Conservation (phyloP, 2,888 invertebrate genomes). For the Apeira syringaria region DNA sequence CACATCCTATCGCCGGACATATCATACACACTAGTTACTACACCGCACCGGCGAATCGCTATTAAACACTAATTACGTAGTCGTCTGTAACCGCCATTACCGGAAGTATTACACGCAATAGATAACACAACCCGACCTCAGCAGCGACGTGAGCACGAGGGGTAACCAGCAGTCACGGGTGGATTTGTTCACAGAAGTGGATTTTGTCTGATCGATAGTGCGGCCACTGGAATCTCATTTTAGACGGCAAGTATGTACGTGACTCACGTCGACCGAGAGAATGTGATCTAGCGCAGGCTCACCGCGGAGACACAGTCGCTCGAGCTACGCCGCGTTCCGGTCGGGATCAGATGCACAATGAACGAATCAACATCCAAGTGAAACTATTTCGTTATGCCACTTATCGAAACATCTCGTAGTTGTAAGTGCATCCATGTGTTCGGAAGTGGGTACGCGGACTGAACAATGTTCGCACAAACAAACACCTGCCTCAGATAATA, state of each 20-base stretch:
- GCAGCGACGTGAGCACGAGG: background rate
- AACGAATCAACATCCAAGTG: slow-evolving; percentile 16
- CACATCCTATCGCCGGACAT: slow-evolving; percentile 42
- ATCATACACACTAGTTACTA: background rate
- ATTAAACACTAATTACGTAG: slow-evolving; percentile 30
- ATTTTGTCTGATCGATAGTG: slow-evolving; percentile 11
- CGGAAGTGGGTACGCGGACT: slow-evolving; percentile 9
- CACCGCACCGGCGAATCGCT: slow-evolving; percentile 38
- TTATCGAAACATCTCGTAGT: slow-evolving; percentile 8
- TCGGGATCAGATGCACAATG: slow-evolving; percentile 25
- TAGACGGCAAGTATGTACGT: slow-evolving; percentile 6
- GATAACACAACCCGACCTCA: background rate
- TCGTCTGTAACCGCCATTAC: slow-evolving; percentile 7
- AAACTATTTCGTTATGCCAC: slow-evolving; percentile 10
- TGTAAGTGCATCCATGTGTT: slow-evolving; percentile 2
- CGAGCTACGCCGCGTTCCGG: slow-evolving; percentile 13
- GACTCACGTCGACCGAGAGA: slow-evolving; percentile 19
- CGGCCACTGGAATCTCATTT: slow-evolving; percentile 8
- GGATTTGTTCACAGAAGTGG: slow-evolving; percentile 7
- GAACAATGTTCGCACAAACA: slow-evolving; percentile 21
- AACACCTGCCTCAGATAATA: slow-evolving; percentile 17
- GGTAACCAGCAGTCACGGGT: slow-evolving; percentile 2
- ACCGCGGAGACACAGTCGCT: slow-evolving; percentile 6
- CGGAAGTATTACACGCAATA: slow-evolving; percentile 11
- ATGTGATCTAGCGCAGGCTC: slow-evolving; percentile 14